Base-by-base conservation (phyloP, 2,888 invertebrate genomes). In the Zele albiditarsus region DNA sequence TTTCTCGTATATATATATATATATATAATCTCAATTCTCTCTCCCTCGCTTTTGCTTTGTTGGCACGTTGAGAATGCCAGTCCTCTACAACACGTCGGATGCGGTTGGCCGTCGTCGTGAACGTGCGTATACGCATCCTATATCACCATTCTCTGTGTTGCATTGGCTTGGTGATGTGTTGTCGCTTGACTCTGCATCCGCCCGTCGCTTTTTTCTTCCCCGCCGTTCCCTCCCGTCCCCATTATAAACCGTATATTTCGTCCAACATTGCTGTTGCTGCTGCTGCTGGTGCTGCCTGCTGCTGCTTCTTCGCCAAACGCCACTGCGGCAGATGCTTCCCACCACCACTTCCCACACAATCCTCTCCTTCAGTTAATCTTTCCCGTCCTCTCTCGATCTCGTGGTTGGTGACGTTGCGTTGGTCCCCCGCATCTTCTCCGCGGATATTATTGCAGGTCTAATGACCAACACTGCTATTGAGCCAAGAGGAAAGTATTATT, bases 121-220 rank as follows among this genome's bases (percentile, higher is more conserved):
- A 53, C 20, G 53, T 20, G 53, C 16, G 63, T 31, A 63, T 27
- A 27, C 31, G 63, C 63, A 20, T 63, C 63, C 33, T 33, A 63
- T 60, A 23, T 38, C n/a, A 20, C 63, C 63, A 63, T 20, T 63
- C 63, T 63, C 63, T 63, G 63, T 20, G 27, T 27, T 63, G 63
- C 20, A 25, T 53, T 68, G 53, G 38, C 28, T 42, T 25, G 33
- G 49, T 67, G 66, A 67, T 67, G 68, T 62, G 71, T 73, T 72
- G 68, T 62, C 75, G 73, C 75, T 76, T 75, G 71, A 71, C 78
- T 79, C 76, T 77, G 78, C 78, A 78, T 78, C 78, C 78, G 77
- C 74, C 77, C 75, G 77, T 73, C 72, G 75, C 71, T 71, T 66
- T 57, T 67, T 60, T 71, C 75, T 71, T 66, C 38, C 69, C 60